Conservation (phyloP, 2,888 invertebrate genomes). For the Yponomeuta sedellus region DNA sequence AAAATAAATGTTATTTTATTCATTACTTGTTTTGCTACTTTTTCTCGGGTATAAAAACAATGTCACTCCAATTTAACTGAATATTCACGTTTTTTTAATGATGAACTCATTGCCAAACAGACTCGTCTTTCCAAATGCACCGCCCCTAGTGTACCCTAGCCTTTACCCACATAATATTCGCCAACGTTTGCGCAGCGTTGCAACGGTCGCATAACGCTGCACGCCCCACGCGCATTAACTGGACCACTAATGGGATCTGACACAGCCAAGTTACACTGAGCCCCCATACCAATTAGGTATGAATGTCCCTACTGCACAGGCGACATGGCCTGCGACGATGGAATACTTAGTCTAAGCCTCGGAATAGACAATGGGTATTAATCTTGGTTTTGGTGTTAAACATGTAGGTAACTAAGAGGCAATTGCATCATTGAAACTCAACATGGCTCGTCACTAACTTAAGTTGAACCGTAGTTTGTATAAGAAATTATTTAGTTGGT, state of each 20-base stretch:
- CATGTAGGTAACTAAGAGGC: too few relatives aligned
- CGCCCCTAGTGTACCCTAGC: background rate
- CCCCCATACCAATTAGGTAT: slow-evolving; percentile 23
- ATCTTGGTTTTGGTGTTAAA: too few relatives aligned
- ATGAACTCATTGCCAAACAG: too few relatives aligned
- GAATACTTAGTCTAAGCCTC: background rate
- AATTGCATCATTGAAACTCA: too few relatives aligned
- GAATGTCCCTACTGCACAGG: background rate
- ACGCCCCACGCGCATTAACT: background rate
- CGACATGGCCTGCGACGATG: slow-evolving; percentile 4
- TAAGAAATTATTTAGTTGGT: too few relatives aligned
- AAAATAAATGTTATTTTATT: too few relatives aligned
- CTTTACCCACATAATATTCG: background rate
- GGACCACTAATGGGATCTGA: slow-evolving; percentile 21
- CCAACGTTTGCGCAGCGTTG: background rate
- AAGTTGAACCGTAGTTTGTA: too few relatives aligned
- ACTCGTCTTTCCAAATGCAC: background rate
- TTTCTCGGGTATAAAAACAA: too few relatives aligned
- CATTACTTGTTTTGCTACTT: too few relatives aligned
- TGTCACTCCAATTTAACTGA: too few relatives aligned
- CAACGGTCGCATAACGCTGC: background rate
- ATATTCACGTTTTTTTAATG: too few relatives aligned
- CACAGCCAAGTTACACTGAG: slow-evolving; percentile 20
- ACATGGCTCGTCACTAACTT: too few relatives aligned
- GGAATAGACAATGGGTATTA: background rate